Base-by-base conservation (phyloP, 2,888 invertebrate species). In the Pasiphila rectangulata region DNA sequence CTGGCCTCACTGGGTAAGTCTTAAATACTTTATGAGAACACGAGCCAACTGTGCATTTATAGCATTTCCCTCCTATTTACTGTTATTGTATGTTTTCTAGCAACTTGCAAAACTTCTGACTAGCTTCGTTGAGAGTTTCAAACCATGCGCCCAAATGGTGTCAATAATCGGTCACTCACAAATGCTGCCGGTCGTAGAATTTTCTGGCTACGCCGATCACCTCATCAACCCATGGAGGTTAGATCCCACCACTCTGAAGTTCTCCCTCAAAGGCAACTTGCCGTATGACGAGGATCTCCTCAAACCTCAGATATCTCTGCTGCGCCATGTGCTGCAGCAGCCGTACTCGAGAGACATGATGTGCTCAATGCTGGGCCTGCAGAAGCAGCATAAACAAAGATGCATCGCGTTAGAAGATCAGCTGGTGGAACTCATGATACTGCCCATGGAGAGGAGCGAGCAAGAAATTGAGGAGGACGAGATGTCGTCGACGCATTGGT, bases 341-440 rank as follows among this genome's bases (percentile, higher is more conserved):
- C 97, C 98, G 0, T 98, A 98, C 76, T 98, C 97, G 1, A 90
- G 97, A 57, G 98, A 98, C 70, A 97, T 98, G 96, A 96, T 98
- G 61, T 97, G 96, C 63, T 95, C 95, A 2, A 98, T 98, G 95
- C 88, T 98, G 10, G 96, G 97, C 27, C 87, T 98, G 13, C 98
- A 96, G 71, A 98, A 98, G 75, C 97, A 97, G 90, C 94, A 94
- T 59, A 96, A 96, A 67, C 94, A 95, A 69, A 90, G 96, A 10
- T 98, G 97, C 73, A 93, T 94, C 49, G 96, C 96, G 0, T 82
- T 98, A 30, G 98, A 98, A 77, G 97, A 98, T 64, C 96, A 98
- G 75, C 82, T 98, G 27, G 97, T 98, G 0, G 96, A 97, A 72
- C 86, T 98, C 27, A 95, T 98, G 60, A 94, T 98, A 57, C 86